Base-by-base conservation (phyloP, 2,797 vertebrate species). In the Enteromius anoplus region DNA sequence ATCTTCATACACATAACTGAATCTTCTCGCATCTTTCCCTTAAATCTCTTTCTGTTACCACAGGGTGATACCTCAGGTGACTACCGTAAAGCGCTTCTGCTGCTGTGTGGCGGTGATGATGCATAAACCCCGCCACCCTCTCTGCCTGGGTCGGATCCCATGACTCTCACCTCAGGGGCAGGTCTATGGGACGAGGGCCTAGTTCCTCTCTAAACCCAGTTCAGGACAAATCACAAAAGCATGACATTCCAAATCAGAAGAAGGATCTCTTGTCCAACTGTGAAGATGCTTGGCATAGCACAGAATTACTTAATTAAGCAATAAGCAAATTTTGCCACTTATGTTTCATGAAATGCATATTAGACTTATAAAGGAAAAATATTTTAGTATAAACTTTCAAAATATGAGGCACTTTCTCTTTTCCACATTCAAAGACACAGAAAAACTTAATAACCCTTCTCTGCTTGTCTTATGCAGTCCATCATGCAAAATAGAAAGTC, bases 11-110 rank as follows among this genome's bases (percentile, higher is more conserved):
- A 42, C n/a, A 34, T n/a, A 58, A 42, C 1, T 4, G 8, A 47
- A 80, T 34, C 1, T 34, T 62, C n/a, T 62, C 5, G 23, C 55
- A 58, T 58, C 55, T 58, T 23, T 58, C 3, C 3, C 21, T 10
- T 60, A 60, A 26, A n/a, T 47, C 1, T 87, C 2, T 91, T 88
- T 81, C 51, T 80, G 80, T 94, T 91, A 78, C 42, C 42, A 5
- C 92, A 99, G 98, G 92, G 94, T 17, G 98, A 98, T 73, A 95
- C 96, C 0, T 86, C 95, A 0, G 97, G 97, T 4, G 96, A 99
- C 94, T 98, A 96, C 87, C 93, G 95, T 87, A 99, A 97, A 86
- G 88, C 96, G 0, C 93, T 99, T 60, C 93, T 98, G 83, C 88
- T 96, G 78, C 93, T 99, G 89, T 99, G 97, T 15, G 97, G 95